Evolutionary conservation across 2,888 invertebrate species (phyloP), one percentile per base, ranked within the genome.

Genomic region (Meiosimyza decipiens): DNA sequence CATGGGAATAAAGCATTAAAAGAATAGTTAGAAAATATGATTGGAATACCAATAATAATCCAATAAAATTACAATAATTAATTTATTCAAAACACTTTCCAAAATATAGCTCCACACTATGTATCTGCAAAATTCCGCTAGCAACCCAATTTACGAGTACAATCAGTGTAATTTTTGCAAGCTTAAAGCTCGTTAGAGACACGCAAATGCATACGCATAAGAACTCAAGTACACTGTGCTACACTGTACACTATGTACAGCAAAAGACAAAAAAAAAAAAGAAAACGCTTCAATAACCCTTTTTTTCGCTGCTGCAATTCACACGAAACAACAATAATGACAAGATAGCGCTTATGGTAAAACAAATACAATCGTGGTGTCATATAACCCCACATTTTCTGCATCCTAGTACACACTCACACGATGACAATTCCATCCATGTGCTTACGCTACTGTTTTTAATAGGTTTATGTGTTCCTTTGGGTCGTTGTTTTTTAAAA

Each of bases 401-500:
- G 54, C 54, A 54, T n/a, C 54, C 16, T 3, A 54, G 54, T 22
- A 18, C 57, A 22, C 4, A 18, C 16, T 18, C 28, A 28, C 40
- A 28, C 60, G 9, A 13, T 16, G 64, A 16, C 40, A 64, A 64
- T 40, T n/a, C 16, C 22, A 22, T n/a, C 16, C 22, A 22, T 59
- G 15, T 33, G n/a, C 15, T 16, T 50, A 40, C 54, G 64, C 54
- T 66, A 28, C 13, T 55, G 47, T 22, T 62, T 70, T 73, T 73
- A 71, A 71, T 73, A 63, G 71, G 66, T 71, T 71, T 71, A 62
- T 71, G 52, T 52, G 62, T 55, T 70, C 60, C 73, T 64, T 16
- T 51, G 70, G 52, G 67, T 72, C 62, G 66, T 63, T 73, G 73
- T 52, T 62, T 66, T 62, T 52, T 66, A 65, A 73, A 71, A 71